Base-by-base conservation (phyloP, 2,888 invertebrate genomes). In the Conops quadrifasciatus region DNA sequence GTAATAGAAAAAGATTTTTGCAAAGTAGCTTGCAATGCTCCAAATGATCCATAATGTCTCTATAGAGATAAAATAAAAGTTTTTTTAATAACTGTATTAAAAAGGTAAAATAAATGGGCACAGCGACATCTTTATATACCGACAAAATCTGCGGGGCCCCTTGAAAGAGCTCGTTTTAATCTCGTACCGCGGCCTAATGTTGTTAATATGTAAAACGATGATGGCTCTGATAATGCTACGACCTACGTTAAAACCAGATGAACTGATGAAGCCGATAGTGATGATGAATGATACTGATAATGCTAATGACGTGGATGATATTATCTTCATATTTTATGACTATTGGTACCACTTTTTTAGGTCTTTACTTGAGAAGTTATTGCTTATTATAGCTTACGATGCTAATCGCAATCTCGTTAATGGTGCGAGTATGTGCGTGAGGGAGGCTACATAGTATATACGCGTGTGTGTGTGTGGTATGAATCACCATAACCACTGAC, bases 361-460 rank as follows among this genome's bases (percentile, higher is more conserved):
- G 26, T 24, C 28, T 16, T 26, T 26, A 58, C 15, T 58, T 58
- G 16, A 58, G 26, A 28, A 58, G 58, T 28, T 58, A 58, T 58
- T 58, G 21, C n/a, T n/a, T n/a, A n/a, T n/a, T n/a, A n/a, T n/a
- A n/a, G 53, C 19, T 53, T 53, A 36, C 53, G 53, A 24, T 58
- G 21, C 58, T 9, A 28, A 3, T 24, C 58, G 24, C 16, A 28
- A 24, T 58, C 26, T 9, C 24, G 15, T 4, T 28, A 58, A 11
- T 19, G 4, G 2, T 58, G 49, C 19, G 53, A 4, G 53, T 56
- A 19, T 4, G 24, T 56, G 53, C 21, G 21, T 56, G 53, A 11
- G 53, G 15, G 21, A 4, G 19, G 3, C 5, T 16, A 36, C 9
- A 36, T 36, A 36, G 5, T 7, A 36, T 36, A 36, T 9, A 9